phyloP scores from a whole-genome alignment of 2,888 invertebrate species.

The Timema cristinae region DNA sequence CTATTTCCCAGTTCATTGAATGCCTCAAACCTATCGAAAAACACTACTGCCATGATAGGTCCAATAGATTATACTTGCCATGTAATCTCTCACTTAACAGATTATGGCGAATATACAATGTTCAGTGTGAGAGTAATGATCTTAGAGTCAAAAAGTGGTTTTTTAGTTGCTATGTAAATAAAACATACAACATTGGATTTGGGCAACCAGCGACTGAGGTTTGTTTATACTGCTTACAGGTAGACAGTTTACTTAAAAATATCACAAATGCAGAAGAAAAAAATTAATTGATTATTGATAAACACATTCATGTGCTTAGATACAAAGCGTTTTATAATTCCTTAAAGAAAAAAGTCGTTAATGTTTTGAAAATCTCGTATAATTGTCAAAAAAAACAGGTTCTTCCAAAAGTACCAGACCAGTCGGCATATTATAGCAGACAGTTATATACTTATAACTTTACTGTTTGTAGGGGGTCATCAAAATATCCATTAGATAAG shows the following conservation, averaged over 20 bases:
- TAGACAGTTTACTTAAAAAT: not conserved
- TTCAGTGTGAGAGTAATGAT: not conserved
- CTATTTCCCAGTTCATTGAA: constrained; percentile 9
- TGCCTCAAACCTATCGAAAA: not conserved
- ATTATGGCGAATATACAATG: not conserved
- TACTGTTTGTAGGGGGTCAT: not conserved
- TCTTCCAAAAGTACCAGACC: not conserved
- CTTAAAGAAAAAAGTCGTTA: too few species aligned
- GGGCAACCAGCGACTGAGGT: not conserved
- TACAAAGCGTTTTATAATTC: not conserved
- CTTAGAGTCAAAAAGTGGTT: not conserved
- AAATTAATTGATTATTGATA: not conserved
- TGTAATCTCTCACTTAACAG: not conserved
- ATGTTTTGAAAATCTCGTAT: not conserved
- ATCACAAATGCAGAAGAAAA: not conserved
- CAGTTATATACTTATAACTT: constrained; percentile 1
- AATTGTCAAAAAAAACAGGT: not conserved
- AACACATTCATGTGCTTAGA: constrained; percentile 1
- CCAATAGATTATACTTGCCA: not conserved
- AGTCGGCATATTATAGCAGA: constrained; percentile 3
- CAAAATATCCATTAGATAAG: not conserved
- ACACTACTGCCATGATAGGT: not conserved
- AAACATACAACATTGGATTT: not conserved
- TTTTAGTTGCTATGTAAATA: not conserved
- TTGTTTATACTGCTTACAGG: not conserved